A percentile compares a stretch with the other conserved stretches of the same genome.
Conservation (phyloP, 2,888 invertebrate genomes). For the Orthosia incerta region DNA sequence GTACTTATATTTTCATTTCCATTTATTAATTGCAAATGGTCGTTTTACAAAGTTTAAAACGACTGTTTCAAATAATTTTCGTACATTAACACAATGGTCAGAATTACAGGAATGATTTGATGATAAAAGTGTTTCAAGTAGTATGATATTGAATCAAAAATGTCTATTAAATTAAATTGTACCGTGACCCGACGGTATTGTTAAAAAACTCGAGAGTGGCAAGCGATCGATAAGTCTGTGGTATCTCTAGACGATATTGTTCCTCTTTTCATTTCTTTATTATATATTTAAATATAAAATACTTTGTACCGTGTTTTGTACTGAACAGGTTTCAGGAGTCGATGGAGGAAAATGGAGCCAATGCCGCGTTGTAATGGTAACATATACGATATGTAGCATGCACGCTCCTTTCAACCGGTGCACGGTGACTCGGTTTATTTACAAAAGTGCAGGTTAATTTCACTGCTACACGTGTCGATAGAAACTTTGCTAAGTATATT, state of each 20-base stretch:
- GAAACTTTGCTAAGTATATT: conserved; percentile 4
- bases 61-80: not conserved
- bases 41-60: no score
- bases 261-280: not conserved
- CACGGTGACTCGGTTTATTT: not conserved
- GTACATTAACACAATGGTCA: not conserved
- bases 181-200: no score
- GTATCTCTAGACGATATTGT: not conserved
- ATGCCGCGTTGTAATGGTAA: conserved; percentile 8
- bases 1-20: not conserved
- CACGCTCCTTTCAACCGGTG: conserved; percentile 14
- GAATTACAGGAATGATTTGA: no score
- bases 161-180: no score
- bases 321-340: not conserved
- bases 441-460: not conserved
- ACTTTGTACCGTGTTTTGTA: no score
- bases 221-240: not conserved
- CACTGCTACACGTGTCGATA: not conserved
- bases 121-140: no score
- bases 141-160: no score
- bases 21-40: not conserved
- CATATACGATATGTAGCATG: not conserved
- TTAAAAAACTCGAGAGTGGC: no score
- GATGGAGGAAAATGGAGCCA: no score
- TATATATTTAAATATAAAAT: not conserved